Evolutionary conservation across 2,888 invertebrate species (phyloP).

Genomic region (Seladonia tumulorum): DNA sequence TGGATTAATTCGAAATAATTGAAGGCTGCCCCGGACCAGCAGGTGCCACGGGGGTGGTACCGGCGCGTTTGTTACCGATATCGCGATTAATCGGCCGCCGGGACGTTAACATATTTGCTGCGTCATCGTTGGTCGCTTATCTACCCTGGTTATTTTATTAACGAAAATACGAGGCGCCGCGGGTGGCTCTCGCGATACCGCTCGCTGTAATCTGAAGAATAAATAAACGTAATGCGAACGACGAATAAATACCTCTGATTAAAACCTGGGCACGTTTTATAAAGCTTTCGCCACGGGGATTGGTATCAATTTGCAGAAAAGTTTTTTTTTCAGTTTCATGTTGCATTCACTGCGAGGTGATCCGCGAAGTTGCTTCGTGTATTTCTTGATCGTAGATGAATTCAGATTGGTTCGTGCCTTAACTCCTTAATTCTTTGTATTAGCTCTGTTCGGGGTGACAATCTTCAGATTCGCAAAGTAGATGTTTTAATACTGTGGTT

Average conservation of each 20-base stretch:
- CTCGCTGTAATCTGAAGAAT: constrained; percentile 19
- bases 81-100: constrained; percentile 37
- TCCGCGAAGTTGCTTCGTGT: too few species aligned
- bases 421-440: too few species aligned
- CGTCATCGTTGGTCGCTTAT: constrained; percentile 45
- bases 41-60: not conserved
- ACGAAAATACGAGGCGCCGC: constrained; percentile 8
- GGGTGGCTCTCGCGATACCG: constrained; percentile 6
- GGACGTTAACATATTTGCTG: constrained; percentile 32
- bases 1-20: constrained; percentile 46
- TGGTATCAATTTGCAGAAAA: constrained; percentile 49
- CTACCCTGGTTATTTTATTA: constrained; percentile 41
- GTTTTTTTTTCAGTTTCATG: not conserved
- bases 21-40: not conserved
- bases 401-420: too few species aligned
- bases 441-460: too few species aligned
- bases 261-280: constrained; percentile 20
- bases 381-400: too few species aligned
- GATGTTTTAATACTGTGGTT: too few species aligned
- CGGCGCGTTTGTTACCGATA: constrained; percentile 22
- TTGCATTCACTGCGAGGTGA: too few species aligned
- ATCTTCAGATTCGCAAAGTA: too few species aligned
- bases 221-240: constrained; percentile 28
- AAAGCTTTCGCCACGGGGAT: constrained; percentile 11
- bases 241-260: constrained; percentile 38